Base-by-base conservation (phyloP, 2,797 vertebrate genomes). In the Zonotrichia albicollis region DNA sequence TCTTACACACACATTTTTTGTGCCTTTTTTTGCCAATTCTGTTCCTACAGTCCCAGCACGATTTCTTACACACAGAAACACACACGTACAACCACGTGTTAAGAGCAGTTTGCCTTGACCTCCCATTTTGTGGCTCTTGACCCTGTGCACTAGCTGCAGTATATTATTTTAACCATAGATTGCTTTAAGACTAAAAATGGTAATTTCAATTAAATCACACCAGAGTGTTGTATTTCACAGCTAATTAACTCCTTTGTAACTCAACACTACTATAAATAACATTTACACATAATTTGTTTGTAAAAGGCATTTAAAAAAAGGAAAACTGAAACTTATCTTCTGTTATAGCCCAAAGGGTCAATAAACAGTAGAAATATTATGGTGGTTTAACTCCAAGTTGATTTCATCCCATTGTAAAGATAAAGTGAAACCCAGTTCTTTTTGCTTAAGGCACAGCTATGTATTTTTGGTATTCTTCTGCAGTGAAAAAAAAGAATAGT, bases 391-490 rank as follows among this genome's bases (percentile, higher is more conserved):
- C 58, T 92, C 84, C 91, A 87, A 92, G 84, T 95, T 90, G 82
- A 90, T 96, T 97, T 97, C 93, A 96, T 97, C 95, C 97, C 94
- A 94, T 93, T 97, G 98, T 97, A 96, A 97, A 96, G 82, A 96
- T 93, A 95, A 97, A 95, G 66, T 95, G 88, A 97, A 97, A 79
- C 57, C 78, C 82, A 84, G 61, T 95, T 84, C 68, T 89, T 94
- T 97, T 97, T 97, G 97, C 96, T 97, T 97, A 97, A 84, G 97
- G 94, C 96, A 97, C 96, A 97, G 97, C 95, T 96, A 92, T 98
- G 98, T 98, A 97, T 94, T 96, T 97, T 97, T 97, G 90, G 94
- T 97, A 97, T 98, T 96, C 95, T 97, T 97, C 96, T 76, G 89
- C 96, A 94, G 60, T 97, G 96, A 84, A 92, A 89, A 95, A 96